Base-by-base conservation (phyloP, 2,113 vertebrate genomes). In the rabbit (Oryctolagus cuniculus) region DNA sequence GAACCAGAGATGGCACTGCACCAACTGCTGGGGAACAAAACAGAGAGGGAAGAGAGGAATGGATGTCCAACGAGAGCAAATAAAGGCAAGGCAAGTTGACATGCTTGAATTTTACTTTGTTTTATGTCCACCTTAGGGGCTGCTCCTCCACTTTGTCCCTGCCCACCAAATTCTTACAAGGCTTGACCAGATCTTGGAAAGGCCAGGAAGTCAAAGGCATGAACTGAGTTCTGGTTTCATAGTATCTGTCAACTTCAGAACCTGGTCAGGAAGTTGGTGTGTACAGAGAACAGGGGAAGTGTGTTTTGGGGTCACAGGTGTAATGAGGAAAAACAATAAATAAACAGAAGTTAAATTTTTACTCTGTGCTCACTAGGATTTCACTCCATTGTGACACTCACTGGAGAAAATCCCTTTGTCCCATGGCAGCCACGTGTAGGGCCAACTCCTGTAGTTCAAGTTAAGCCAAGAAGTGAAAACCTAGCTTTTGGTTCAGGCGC, bases 331-430 rank as follows among this genome's bases (percentile, higher is more conserved):
- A 49, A 92, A 9, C 24, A 85, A 25, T n/a, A 86, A 13, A 87
- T 15, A 61, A 88, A 85, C 64, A 91, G 31, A 92, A 85, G 29
- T 87, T 92, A 80, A 36, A 51, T 64, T 93, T 58, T 95, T 90
- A 89, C 61, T 73, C 77, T 69, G 19, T 11, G 49, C n/a, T 90
- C 66, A 81, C 81, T 27, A 67, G 69, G 8, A 83, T 83, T 93
- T n/a, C 64, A 64, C 15, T 53, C 66, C 83, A 44, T 36, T 49
- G 22, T 81, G 67, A 67, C 34, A 6, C 19, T 1, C 34, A 17
- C 17, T 27, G 31, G 61, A 91, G 66, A 96, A 87, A 63, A 91
- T 29, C 11, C 27, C 66, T 84, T 36, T 19, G 16, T 89, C 53
- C 36, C 44, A 3, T 0, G 17, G 8, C 16, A 49, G 44, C 72